Conservation (phyloP, 1,140 invertebrate genomes). For the Panagrolaimus sp. region DNA sequence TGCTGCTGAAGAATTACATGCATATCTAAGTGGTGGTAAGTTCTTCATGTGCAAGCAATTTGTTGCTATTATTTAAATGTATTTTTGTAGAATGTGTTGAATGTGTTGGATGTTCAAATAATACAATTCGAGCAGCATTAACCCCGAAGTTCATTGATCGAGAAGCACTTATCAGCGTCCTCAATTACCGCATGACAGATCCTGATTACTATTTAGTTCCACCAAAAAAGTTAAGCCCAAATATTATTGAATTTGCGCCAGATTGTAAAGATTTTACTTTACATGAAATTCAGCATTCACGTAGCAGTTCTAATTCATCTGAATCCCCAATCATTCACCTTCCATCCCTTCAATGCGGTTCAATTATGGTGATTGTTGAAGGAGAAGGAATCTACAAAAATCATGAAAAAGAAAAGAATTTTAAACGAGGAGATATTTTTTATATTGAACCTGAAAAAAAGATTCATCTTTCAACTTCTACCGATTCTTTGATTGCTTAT, state of each 20-base stretch:
- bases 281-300: slow-evolving; percentile 38
- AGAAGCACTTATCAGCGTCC: slow-evolving; percentile 72
- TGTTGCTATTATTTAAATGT: too few relatives aligned
- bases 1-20: slow-evolving; percentile 85
- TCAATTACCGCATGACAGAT: slow-evolving; percentile 70
- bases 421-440: slow-evolving; percentile 44
- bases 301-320: too few relatives aligned
- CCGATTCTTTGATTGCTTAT: slow-evolving; percentile 28
- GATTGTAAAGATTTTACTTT: slow-evolving; percentile 53
- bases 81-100: slow-evolving; percentile 79
- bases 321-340: not conserved
- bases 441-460: slow-evolving; percentile 39
- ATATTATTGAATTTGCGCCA: slow-evolving; percentile 49
- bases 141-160: slow-evolving; percentile 92
- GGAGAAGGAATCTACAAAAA: slow-evolving; percentile 33
- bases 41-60: too few relatives aligned
- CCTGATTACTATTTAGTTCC: slow-evolving; percentile 47
- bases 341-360: slow-evolving; percentile 43
- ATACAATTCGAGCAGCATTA: slow-evolving; percentile 88
- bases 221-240: slow-evolving; percentile 19
- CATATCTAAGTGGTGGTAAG: slow-evolving; percentile 85
- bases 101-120: slow-evolving; percentile 97
- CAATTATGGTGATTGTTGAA: slow-evolving; percentile 43
- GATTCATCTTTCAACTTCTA: not conserved
- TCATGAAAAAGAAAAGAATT: not conserved